Percentiles rank a stretch among this genome's conserved stretches.
These are phyloP conservation scores for Bergia sp. DNA, from an alignment of 92 coral and sea anemone genomes.

Conservation along the genomic window DNA sequence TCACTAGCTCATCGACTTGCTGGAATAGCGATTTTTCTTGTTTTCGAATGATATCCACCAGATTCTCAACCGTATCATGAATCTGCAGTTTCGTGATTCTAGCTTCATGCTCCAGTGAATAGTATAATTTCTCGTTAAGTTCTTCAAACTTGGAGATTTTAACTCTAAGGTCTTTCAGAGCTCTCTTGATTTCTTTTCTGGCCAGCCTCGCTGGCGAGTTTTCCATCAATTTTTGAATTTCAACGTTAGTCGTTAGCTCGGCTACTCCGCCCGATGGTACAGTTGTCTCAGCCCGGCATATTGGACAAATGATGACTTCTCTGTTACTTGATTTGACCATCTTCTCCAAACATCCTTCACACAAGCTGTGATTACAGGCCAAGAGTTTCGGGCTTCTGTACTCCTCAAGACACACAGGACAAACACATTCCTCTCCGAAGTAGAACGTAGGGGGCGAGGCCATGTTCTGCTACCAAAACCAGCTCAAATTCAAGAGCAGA, in stretches of 20 bases:
- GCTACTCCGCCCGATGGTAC: constrained; percentile 65
- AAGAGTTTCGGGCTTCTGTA: constrained; percentile 68
- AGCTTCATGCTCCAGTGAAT: constrained; percentile 63
- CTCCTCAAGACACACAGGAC: constrained; percentile 81
- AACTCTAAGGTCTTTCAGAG: constrained; percentile 58
- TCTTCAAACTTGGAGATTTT: constrained; percentile 48
- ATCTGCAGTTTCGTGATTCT: constrained; percentile 55
- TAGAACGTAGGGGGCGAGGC: constrained; percentile 6
- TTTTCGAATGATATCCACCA: constrained; percentile 66
- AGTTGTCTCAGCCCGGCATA: constrained; percentile 66
- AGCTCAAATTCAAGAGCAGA: neutral
- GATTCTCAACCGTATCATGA: constrained; percentile 75
- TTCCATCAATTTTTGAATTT: constrained; percentile 54
- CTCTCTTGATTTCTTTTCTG: constrained; percentile 61
- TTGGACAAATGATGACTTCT: constrained; percentile 56
- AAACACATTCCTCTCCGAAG: constrained; percentile 59
- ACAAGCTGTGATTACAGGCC: constrained; percentile 70
- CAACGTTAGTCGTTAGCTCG: constrained; percentile 59
- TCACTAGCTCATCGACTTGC: constrained; percentile 63
- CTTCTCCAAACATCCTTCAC: constrained; percentile 69
- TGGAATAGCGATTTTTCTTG: constrained; percentile 66
- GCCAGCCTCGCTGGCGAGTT: constrained; percentile 73
- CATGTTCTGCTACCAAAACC: neutral
- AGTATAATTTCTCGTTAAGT: constrained; percentile 48
- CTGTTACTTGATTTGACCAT: constrained; percentile 51